phyloP scores from a whole-genome alignment of 2,797 vertebrate species.

The Aratinga solstitialis region DNA sequence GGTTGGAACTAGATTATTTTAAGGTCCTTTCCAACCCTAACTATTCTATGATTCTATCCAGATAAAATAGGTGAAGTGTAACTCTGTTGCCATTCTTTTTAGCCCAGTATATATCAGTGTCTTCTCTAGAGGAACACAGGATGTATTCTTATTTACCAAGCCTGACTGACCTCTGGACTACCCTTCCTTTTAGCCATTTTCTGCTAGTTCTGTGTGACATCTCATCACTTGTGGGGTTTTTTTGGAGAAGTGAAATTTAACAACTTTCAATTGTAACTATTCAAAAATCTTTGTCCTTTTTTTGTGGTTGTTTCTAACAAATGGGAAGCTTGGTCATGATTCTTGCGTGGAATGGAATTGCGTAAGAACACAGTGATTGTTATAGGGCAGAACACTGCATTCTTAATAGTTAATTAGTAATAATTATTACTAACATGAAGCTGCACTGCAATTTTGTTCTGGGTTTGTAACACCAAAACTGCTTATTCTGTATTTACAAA shows the following conservation, averaged over 20 bases:
- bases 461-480: not conserved
- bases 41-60: not conserved
- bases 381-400: not conserved
- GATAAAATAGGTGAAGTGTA: not conserved
- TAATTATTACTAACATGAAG: not conserved
- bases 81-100: not conserved
- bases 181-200: not conserved
- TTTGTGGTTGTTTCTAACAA: not conserved
- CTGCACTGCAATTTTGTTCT: not conserved
- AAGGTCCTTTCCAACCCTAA: too few relatives aligned
- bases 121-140: not conserved
- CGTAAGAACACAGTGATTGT: not conserved
- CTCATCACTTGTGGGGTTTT: not conserved
- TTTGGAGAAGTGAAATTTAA: not conserved
- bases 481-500: not conserved
- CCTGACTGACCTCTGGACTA: not conserved
- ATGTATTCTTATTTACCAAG: not conserved
- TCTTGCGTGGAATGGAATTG: not conserved
- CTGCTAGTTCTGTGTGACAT: not conserved
- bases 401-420: not conserved
- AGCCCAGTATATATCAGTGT: not conserved
- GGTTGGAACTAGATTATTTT: too few relatives aligned
- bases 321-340: not conserved
- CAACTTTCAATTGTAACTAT: not conserved
- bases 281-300: not conserved